Conservation (phyloP, 2,888 invertebrate genomes). For the Petrophora chlorosata region DNA sequence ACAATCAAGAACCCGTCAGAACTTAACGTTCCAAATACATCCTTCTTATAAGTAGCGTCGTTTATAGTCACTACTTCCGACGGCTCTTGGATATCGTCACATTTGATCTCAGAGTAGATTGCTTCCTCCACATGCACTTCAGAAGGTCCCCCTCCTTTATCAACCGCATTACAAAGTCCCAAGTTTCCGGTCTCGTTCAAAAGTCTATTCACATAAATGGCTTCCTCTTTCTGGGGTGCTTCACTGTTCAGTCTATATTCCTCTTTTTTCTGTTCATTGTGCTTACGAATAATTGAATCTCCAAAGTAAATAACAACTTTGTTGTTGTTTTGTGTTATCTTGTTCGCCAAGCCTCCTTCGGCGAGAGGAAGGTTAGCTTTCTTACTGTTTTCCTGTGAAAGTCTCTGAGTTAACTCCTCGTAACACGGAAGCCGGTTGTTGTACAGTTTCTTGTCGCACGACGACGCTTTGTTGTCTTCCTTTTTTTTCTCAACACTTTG, state of each 20-base stretch:
- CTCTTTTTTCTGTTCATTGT: slow-evolving; percentile 75
- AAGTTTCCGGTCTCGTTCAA: slow-evolving; percentile 65
- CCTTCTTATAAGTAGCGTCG: slow-evolving; percentile 73
- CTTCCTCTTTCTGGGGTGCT: slow-evolving; percentile 62
- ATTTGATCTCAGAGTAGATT: slow-evolving; percentile 72
- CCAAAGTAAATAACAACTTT: slow-evolving; percentile 90
- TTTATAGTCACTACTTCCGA: slow-evolving; percentile 62
- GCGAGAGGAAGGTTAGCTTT: slow-evolving; percentile 60
- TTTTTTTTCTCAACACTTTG: slow-evolving; percentile 76
- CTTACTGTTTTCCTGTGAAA: slow-evolving; percentile 77
- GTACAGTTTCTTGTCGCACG: slow-evolving; percentile 66
- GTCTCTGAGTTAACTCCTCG: slow-evolving; percentile 71
- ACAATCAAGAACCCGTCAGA: slow-evolving; percentile 85
- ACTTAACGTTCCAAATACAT: slow-evolving; percentile 67
- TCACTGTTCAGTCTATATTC: slow-evolving; percentile 56
- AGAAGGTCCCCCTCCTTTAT: slow-evolving; percentile 66
- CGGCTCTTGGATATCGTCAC: slow-evolving; percentile 50
- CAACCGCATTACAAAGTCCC: slow-evolving; percentile 59
- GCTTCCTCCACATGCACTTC: slow-evolving; percentile 74
- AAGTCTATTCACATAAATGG: slow-evolving; percentile 72
- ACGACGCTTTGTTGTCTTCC: slow-evolving; percentile 54
- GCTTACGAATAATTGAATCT: slow-evolving; percentile 84
- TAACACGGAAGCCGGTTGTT: slow-evolving; percentile 77
- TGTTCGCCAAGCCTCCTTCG: slow-evolving; percentile 67
- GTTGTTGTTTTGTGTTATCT: slow-evolving; percentile 81